Base-by-base conservation (phyloP, 2,797 vertebrate species). In the Pangasius krempfi region DNA sequence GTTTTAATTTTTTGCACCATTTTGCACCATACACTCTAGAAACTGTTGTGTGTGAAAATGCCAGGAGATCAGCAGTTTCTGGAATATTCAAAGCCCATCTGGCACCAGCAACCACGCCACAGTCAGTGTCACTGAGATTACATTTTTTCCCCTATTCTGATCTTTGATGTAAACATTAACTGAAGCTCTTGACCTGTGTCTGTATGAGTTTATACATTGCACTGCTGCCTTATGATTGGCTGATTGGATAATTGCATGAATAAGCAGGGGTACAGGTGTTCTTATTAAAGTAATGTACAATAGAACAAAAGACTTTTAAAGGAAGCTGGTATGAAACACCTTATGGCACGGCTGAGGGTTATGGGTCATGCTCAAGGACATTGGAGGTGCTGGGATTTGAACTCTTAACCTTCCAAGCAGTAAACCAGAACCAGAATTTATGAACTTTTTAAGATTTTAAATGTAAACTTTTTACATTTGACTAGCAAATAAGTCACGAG, bases 391-490 rank as follows among this genome's bases (percentile, higher is more conserved):
- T 12, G 3, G n/a, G 9, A 52, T n/a, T 52, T 52, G 25, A 58
- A 12, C 54, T 54, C 0, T 60, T 30, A 54, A 10, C 6, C 76
- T 5, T 33, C 30, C 9, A 81, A 81, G 3, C 30, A 58, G n/a
- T 58, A 30, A 37, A 60, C 10, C 20, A 64, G 27, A 44, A 5
- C 58, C 33, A 40, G 18, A 47, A 47, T 47, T 47, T 47, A 47
- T 47, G 7, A 47, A 47, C 47, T 9, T 47, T 44, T 47, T 47
- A 47, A 5, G 2, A n/a, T 76, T 6, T 16, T 14, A 54, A 20
- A 54, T 54, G n/a, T 20, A 37, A 64, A 66, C 47, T 58, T 60
- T 88, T 84, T 27, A 50, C 40, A 88, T 52, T 75, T n/a, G 50
- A 54, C 3, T 2, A 9, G 20, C 20, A 18, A 4, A 20, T 30